A percentile compares a stretch with the other conserved stretches of the same genome.
These are phyloP conservation scores for Campoplex nolae DNA, from an alignment of 2,888 invertebrate genomes.

Conservation along the genomic window DNA sequence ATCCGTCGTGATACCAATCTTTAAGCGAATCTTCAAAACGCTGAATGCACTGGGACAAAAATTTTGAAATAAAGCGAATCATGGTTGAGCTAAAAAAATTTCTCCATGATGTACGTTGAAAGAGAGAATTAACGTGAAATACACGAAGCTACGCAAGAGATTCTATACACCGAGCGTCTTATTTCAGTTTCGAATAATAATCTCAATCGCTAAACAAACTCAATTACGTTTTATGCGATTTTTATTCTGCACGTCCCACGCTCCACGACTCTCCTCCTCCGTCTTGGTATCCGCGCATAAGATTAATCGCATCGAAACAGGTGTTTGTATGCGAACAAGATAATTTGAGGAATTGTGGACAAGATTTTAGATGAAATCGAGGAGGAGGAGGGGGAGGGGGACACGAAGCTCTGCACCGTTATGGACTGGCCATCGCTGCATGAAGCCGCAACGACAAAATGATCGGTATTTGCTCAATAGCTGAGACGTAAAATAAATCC, in stretches of 20 bases:
- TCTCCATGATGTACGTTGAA: background rate
- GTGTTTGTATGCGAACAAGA: background rate
- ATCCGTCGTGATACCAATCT: no score
- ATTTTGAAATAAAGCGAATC: no score
- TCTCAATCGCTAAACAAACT: conserved; percentile 13
- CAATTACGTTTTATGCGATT: background rate
- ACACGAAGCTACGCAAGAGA: background rate
- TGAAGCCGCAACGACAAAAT: background rate
- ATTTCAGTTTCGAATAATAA: background rate
- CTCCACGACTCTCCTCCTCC: background rate
- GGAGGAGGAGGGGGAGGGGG: background rate
- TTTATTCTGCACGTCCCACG: background rate
- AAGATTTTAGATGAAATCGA: background rate
- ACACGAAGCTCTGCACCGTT: background rate
- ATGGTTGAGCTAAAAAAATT: no score
- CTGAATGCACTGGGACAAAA: no score
- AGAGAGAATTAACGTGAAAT: background rate
- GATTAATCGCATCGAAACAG: background rate
- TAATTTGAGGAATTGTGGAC: background rate
- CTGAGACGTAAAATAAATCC: no score
- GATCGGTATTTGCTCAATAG: background rate
- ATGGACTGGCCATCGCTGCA: background rate
- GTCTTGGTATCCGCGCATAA: background rate
- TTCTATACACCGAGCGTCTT: background rate
- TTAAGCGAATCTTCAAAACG: no score